Conservation (phyloP, 2,888 invertebrate species). For the Oscheius onirici region DNA sequence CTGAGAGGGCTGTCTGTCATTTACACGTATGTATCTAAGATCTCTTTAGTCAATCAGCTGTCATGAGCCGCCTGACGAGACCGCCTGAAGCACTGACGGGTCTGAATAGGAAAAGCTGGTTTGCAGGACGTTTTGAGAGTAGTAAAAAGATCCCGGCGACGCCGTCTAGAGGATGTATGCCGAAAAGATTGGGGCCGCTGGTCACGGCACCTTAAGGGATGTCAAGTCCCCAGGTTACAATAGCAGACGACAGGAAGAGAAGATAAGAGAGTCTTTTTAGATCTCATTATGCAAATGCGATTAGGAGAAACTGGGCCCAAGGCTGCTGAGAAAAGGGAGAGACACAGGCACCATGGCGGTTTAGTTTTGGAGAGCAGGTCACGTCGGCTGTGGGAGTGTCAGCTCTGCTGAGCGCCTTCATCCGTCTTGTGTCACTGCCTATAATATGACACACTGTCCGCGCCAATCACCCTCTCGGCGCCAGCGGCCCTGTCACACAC, state of each 20-base stretch:
- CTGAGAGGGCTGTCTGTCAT: slow-evolving; percentile 36
- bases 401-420: slow-evolving; percentile 36
- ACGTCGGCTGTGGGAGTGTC: slow-evolving; percentile 32
- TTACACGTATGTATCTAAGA: slow-evolving; percentile 38
- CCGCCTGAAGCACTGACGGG: slow-evolving; percentile 33
- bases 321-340: not conserved
- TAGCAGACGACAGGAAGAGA: not conserved
- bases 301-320: not conserved
- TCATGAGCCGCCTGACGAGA: slow-evolving; percentile 35
- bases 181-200: slow-evolving; percentile 5
- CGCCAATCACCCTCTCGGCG: slow-evolving; percentile 35
- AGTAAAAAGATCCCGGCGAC: not conserved
- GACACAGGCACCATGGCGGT: not conserved
- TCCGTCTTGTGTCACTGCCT: slow-evolving; percentile 36
- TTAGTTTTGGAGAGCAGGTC: slow-evolving; percentile 23
- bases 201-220: not conserved
- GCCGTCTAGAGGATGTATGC: not conserved
- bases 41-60: slow-evolving; percentile 37
- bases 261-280: not conserved
- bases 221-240: no score
- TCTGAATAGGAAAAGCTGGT: slow-evolving; percentile 28
- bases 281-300: slow-evolving; percentile 6
- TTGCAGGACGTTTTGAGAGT: not conserved
- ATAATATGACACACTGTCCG: slow-evolving; percentile 38
- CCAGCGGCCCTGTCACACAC: slow-evolving; percentile 34